phyloP scores from a whole-genome alignment of 2,888 invertebrate genomes.

The Agrypnus murinus region DNA sequence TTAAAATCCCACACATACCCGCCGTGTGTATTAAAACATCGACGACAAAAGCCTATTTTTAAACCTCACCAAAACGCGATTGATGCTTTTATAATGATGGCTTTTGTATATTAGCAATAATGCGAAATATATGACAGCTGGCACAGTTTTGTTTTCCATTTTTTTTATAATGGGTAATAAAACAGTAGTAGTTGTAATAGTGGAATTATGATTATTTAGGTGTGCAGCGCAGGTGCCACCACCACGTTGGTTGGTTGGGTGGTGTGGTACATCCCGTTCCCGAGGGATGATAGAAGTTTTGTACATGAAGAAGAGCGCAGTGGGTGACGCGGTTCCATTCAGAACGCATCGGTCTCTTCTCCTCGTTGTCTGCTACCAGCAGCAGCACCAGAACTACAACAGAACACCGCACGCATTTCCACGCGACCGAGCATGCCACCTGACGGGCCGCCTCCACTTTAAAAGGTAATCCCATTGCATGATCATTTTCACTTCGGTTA shows the following conservation, averaged over 20 bases:
- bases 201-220: no score
- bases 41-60: conserved; percentile 18
- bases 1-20: no score
- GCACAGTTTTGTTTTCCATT: no score
- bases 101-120: background rate
- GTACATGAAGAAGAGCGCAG: conserved; percentile 49
- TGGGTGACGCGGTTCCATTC: conserved; percentile 52
- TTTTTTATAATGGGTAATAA: no score
- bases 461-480: conserved; percentile 59
- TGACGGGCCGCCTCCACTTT: conserved; percentile 63
- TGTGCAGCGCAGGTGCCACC: conserved; percentile 48
- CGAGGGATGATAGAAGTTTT: conserved; percentile 40
- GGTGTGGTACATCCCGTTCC: conserved; percentile 9
- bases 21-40: background rate
- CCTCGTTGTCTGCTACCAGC: conserved; percentile 43
- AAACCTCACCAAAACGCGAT: background rate
- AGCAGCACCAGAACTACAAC: no score
- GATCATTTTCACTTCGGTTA: conserved; percentile 52
- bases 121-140: background rate
- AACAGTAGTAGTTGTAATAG: no score
- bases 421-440: conserved; percentile 66
- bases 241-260: conserved; percentile 6
- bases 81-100: conserved; percentile 14
- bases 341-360: conserved; percentile 45
- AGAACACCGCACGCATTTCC: conserved; percentile 61